phyloP scores from a whole-genome alignment of 1,140 invertebrate genomes.

The Caenorhabditis inopinata region DNA sequence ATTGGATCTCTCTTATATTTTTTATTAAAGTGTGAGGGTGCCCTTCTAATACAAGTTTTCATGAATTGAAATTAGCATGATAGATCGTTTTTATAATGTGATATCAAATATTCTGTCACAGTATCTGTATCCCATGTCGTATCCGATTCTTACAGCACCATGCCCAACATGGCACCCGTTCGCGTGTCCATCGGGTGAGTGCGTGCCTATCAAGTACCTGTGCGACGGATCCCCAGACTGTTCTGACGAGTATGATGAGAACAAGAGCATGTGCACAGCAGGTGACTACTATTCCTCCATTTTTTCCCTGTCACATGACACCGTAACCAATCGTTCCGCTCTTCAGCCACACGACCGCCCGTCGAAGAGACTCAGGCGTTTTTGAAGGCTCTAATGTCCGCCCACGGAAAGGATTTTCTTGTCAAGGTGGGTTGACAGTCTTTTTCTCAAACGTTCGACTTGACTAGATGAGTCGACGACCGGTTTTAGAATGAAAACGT shows the following conservation, averaged over 20 bases:
- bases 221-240: slow-evolving; percentile 87
- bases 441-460: not conserved
- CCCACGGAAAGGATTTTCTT: slow-evolving; percentile 90
- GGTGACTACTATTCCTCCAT: slow-evolving; percentile 74
- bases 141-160: slow-evolving; percentile 58
- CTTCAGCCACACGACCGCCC: slow-evolving; percentile 85
- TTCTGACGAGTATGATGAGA: slow-evolving; percentile 83
- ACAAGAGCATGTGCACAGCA: slow-evolving; percentile 86
- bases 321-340: slow-evolving; percentile 14
- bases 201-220: slow-evolving; percentile 84
- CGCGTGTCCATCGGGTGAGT: slow-evolving; percentile 87
- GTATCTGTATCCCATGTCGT: no score
- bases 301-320: slow-evolving; percentile 9
- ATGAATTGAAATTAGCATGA: no score
- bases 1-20: no score
- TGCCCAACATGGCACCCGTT: slow-evolving; percentile 76
- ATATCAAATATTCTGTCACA: no score
- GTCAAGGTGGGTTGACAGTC: slow-evolving; percentile 73
- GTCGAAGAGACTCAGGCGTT: slow-evolving; percentile 93
- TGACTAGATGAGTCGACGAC: not conserved
- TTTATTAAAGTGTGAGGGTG: no score
- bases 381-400: slow-evolving; percentile 83
- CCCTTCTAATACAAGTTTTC: no score
- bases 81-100: no score
- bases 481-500: not conserved